These are phyloP conservation scores for Arvicanthis niloticus DNA, from an alignment of 2,113 vertebrate genomes.

Conservation along the genomic window DNA sequence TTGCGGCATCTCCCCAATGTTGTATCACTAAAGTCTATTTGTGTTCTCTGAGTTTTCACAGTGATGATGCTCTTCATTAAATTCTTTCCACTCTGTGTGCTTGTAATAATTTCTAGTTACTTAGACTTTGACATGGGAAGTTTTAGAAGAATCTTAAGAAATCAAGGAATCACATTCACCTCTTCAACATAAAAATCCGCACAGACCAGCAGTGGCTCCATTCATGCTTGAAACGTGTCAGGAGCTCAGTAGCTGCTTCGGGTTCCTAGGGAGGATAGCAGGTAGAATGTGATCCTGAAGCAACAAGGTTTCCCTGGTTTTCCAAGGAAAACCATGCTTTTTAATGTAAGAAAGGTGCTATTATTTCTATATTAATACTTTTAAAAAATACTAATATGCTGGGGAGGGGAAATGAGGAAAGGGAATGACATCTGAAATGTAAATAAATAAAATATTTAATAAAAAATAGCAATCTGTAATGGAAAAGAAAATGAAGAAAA, in stretches of 20 bases:
- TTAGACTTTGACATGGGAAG: background rate
- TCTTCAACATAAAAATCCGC: background rate
- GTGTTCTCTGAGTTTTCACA: background rate
- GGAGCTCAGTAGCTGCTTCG: background rate
- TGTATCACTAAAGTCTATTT: background rate
- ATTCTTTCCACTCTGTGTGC: background rate
- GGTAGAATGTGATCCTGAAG: background rate
- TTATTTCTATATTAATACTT: slow-evolving; percentile 41
- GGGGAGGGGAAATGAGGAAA: no score
- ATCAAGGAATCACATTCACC: background rate
- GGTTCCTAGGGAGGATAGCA: background rate
- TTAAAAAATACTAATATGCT: background rate
- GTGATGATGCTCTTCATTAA: background rate
- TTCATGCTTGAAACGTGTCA: background rate
- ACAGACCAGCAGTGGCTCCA: background rate
- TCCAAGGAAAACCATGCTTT: background rate
- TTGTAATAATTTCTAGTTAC: slow-evolving; percentile 2
- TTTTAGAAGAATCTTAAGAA: slow-evolving; percentile 35
- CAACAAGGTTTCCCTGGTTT: background rate
- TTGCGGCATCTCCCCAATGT: background rate
- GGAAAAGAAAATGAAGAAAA: background rate
- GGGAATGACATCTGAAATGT: no score
- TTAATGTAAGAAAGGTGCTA: background rate
- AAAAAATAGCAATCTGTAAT: background rate
- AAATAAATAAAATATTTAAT: no score